Evolutionary conservation across 2,888 invertebrate genomes (phyloP), one percentile per base, ranked within the genome.

Genomic region (Trachelus stipa): DNA sequence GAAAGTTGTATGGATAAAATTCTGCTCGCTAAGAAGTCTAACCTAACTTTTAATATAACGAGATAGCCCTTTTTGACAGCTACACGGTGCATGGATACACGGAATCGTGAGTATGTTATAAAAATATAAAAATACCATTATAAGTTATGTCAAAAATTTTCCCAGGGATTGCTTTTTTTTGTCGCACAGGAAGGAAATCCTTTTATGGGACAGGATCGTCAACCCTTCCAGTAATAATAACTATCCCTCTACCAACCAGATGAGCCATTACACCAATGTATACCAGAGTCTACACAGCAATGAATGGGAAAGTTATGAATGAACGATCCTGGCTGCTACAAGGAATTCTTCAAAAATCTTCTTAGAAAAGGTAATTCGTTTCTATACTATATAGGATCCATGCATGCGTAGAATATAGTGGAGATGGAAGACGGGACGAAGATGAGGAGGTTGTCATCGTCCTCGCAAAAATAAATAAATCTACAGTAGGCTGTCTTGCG

Each of bases 381-480:
- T 56, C 9, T 23, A 56, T 56, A 23, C 9, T 23, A 23, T 23
- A 6, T 31, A 34, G 3, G 33, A 71, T 31, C 0, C 33, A 71
- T 15, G 31, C 71, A 34, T 6, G 12, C 71, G 3, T 71, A 34
- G 33, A 34, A 34, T 31, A 9, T 6, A 35, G 35, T 0, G 31
- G 33, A 30, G 71, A 12, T 15, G 71, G 31, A 71, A 33, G 33
- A 33, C 3, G 71, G 31, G 31, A 9, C 33, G 33, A 31, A 15
- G 33, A 34, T 34, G 71, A 56, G 56, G 56, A 56, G 23, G 56
- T 40, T 31, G 71, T 71, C 31, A 31, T 77, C 68, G 56, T 76
- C 9, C 23, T 56, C 33, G 37, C 73, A n/a, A 78, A 73, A 30
- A 74, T 73, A 78, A 78, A 78, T 78, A 78, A 78, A 78, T 78